These are phyloP conservation scores for Prosapia bicincta DNA, from an alignment of 2,888 invertebrate species.

Conservation along the genomic window DNA sequence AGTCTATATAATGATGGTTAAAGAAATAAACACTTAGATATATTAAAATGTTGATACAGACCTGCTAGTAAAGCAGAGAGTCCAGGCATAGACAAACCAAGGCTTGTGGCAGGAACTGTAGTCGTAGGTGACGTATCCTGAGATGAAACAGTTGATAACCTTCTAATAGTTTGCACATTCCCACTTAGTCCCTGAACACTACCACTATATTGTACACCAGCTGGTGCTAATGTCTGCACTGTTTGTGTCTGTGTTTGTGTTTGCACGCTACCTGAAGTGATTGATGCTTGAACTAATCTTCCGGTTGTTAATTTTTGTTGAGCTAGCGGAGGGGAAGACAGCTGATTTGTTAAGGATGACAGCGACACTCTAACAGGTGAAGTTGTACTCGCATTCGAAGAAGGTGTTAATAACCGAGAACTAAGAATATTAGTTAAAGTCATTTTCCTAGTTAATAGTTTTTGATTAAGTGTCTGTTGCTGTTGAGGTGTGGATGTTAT, in stretches of 20 bases:
- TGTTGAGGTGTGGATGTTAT: conserved; percentile 12
- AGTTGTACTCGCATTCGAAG: background rate
- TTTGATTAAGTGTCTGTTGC: conserved; percentile 41
- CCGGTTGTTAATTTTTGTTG: background rate
- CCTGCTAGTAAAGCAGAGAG: conserved; percentile 57
- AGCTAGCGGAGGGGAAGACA: conserved; percentile 12
- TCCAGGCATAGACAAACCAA: conserved; percentile 56
- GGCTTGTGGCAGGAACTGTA: conserved; percentile 44
- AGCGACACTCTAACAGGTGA: conserved; percentile 49
- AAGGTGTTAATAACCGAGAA: conserved; percentile 41
- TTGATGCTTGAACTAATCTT: conserved; percentile 1
- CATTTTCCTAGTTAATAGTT: conserved; percentile 54
- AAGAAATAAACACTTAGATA: too few species aligned
- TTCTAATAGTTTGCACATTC: conserved; percentile 14
- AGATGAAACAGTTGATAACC: conserved; percentile 17
- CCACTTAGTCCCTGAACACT: conserved; percentile 4
- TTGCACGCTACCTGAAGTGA: conserved; percentile 22
- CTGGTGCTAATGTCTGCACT: conserved; percentile 24
- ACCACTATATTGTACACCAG: conserved; percentile 21
- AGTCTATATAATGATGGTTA: too few species aligned
- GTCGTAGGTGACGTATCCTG: conserved; percentile 7
- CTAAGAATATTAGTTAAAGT: conserved; percentile 53
- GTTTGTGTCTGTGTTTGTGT: conserved; percentile 2
- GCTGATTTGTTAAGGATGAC: conserved; percentile 46
- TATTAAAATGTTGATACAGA: conserved; percentile 34